These are phyloP conservation scores for Cygnus olor DNA, from an alignment of 2,797 vertebrate genomes.

Conservation along the genomic window DNA sequence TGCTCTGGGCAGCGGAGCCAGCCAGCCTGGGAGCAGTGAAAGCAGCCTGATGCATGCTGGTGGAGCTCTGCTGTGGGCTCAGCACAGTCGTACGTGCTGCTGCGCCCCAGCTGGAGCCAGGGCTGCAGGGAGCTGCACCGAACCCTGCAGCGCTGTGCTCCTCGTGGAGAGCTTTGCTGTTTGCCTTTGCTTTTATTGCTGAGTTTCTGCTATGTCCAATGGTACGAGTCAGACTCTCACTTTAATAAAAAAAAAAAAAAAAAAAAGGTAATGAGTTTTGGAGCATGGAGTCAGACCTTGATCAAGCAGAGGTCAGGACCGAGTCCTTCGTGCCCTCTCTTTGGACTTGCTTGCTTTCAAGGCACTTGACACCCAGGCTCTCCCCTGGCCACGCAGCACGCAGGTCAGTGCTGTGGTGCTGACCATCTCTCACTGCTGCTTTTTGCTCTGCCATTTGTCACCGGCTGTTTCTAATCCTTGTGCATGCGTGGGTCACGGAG, in stretches of 20 bases:
- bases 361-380: not conserved
- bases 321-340: accelerated
- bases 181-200: not conserved
- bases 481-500: accelerated
- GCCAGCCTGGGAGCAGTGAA: not conserved
- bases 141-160: accelerated
- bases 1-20: not conserved
- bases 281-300: not conserved
- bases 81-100: accelerated
- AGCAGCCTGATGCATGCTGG: not conserved
- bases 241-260: not conserved
- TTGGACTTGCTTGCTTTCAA: accelerated
- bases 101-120: not conserved
- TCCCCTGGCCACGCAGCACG: accelerated
- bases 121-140: accelerated
- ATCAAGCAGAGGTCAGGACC: not conserved
- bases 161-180: accelerated
- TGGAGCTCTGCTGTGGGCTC: accelerated
- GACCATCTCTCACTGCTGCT: not conserved
- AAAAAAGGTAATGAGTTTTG: not conserved
- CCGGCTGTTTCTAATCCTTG: not conserved
- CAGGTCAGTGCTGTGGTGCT: not conserved
- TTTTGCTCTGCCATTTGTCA: not conserved
- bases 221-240: not conserved
- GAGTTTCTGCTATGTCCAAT: accelerated